Base-by-base conservation (phyloP, 2,888 invertebrate species). In the Eupithecia subfuscata region DNA sequence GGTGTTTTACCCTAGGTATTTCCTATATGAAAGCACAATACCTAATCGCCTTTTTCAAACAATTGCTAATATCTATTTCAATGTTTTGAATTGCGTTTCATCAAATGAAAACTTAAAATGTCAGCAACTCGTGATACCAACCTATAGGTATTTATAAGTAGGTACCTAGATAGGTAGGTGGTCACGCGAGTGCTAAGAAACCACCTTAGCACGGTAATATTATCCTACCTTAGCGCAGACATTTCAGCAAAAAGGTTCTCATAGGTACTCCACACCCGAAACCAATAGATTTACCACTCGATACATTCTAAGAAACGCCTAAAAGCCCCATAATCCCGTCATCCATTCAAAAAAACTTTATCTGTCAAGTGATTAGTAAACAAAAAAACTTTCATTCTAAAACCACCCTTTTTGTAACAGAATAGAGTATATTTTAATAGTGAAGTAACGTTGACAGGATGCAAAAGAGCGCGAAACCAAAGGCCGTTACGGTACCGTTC, bases 401-500 rank as follows among this genome's bases (percentile, higher is more conserved):
- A 82, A 83, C 80, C 78, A n/a, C 73, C 81, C 87, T 80, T 82
- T 86, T 34, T 0, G 0, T 0, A 0, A 0, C 1, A 0, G 4
- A 18, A 74, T 79, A 80, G 74, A 71, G 74, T 45, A 30, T 74
- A 74, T 37, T 56, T 73, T 65, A 37, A 67, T 8, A 0, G 0
- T 0, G 0, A 0, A 0, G 70, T 83, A 88, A 76, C 74, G 78
- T 77, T 74, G 78, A 70, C 11, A 83, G 81, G 84, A 76, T 79
- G 68, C 70, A 75, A 71, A 67, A 79, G 71, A 68, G 52, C 76
- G 69, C 70, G 65, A 76, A 76, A 75, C 56, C 75, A 77, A 76
- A 75, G 78, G 48, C 68, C 82, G 87, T 90, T 90, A 89, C 82
- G 81, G 84, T 91, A 90, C 90, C 90, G 90, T 90, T 90, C 80